Evolutionary conservation across 2,113 vertebrate species (phyloP), one percentile per base, ranked within the genome.

Genomic region (Telmatochromis bifrenatus): DNA sequence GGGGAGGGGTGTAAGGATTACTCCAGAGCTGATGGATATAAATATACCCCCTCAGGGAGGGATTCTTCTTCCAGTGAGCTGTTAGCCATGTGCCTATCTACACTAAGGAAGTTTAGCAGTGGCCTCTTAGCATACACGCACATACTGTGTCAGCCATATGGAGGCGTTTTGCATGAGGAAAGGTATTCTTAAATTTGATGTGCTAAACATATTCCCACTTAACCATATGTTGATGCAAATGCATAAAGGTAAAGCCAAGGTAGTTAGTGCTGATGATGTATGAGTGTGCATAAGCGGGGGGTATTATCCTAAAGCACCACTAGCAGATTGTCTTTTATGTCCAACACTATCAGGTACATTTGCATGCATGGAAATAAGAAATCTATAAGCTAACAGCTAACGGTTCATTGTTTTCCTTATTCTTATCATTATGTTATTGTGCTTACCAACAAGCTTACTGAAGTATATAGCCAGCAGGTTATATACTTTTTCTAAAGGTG

Each of bases 1-100:
- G 62, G 90, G 92, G 92, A 90, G 92, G 87, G 88, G 79, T 90
- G 87, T 85, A 85, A 90, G 92, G 93, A 96, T 96, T 96, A 94
- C 82, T 87, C 70, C 79, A 90, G 82, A 93, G 92, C 92, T 88
- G 73, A 84, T 82, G 90, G 94, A 94, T 93, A 91, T 92, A 94
- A 94, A 95, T 94, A 90, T 87, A 54, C 54, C 81, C 89, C 93
- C 87, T 62, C 7, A 83, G 87, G 91, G 87, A 93, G 56, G 84
- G 89, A 89, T 91, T 88, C 84, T 85, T 91, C 84, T 88, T 87
- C 91, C 88, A 88, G 75, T 85, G 90, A 89, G 79, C 81, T 86
- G 79, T 91, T 94, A 89, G 89, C 87, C 68, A 87, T 90, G 70
- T 87, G 82, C 39, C 82, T 51, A 47, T 90, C 90, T 88, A 13